These are phyloP conservation scores for Metaphire vulgaris DNA, from an alignment of 1,140 invertebrate genomes.

Conservation along the genomic window DNA sequence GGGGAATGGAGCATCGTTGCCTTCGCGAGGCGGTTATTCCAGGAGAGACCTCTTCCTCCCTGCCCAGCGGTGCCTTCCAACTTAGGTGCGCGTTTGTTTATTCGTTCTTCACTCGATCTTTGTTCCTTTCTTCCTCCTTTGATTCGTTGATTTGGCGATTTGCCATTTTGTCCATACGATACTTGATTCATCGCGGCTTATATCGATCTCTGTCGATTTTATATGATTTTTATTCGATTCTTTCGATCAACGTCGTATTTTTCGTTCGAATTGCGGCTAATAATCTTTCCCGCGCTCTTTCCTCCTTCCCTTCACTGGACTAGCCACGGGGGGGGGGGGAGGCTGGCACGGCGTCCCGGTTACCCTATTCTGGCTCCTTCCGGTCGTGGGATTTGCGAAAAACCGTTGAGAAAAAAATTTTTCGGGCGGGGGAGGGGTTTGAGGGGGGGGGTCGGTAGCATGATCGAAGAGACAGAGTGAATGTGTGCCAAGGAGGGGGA, in stretches of 20 bases:
- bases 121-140: too few relatives aligned
- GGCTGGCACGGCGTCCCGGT: not conserved
- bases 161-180: too few relatives aligned
- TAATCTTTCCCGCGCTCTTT: too few relatives aligned
- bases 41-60: not conserved
- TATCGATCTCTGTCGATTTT: too few relatives aligned
- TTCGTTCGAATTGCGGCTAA: too few relatives aligned
- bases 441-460: not conserved
- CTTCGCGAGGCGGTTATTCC: not conserved
- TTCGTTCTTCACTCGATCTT: not conserved
- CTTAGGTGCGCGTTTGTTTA: not conserved
- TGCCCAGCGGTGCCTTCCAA: not conserved
- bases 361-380: too few relatives aligned
- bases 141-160: too few relatives aligned
- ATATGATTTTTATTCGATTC: not conserved
- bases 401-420: not conserved
- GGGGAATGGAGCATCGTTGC: not conserved
- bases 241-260: not conserved
- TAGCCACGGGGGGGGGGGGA: not conserved
- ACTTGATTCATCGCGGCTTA: too few relatives aligned
- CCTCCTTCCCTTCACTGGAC: too few relatives aligned
- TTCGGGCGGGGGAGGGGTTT: not conserved
- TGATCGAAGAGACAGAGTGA: not conserved
- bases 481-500: not conserved
- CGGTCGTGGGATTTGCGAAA: too few relatives aligned